Percentiles rank a stretch among this genome's conserved stretches.
phyloP scores from a whole-genome alignment of 2,888 invertebrate genomes.

The Stenolophus ochropezus region DNA sequence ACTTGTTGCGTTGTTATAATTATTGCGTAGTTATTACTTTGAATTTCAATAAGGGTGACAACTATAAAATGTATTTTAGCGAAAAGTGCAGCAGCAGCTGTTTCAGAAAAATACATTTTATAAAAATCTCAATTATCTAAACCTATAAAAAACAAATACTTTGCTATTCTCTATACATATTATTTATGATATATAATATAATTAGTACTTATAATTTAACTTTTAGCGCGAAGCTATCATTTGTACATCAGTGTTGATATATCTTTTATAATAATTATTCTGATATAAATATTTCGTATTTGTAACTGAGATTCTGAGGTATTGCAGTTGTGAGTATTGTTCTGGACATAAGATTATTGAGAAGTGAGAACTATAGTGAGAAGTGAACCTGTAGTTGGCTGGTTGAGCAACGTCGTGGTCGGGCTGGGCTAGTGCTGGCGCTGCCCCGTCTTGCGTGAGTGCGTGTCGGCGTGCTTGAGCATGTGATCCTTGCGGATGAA shows the following conservation, averaged over 20 bases:
- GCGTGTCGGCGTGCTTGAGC: slow-evolving; percentile 90
- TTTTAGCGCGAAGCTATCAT: slow-evolving; percentile 51
- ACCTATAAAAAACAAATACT: slow-evolving; percentile 57
- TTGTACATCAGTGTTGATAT: slow-evolving; percentile 60
- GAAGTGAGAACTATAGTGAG: slow-evolving; percentile 27
- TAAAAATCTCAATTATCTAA: slow-evolving; percentile 52
- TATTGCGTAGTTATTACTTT: slow-evolving; percentile 71
- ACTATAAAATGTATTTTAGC: slow-evolving; percentile 55
- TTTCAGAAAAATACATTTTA: slow-evolving; percentile 54
- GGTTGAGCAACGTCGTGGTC: slow-evolving; percentile 14
- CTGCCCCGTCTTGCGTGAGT: slow-evolving; percentile 77
- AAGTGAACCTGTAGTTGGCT: slow-evolving; percentile 35
- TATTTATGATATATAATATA: slow-evolving; percentile 58
- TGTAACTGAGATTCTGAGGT: slow-evolving; percentile 73
- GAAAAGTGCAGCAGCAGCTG: background rate
- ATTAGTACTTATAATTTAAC: slow-evolving; percentile 56
- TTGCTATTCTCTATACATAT: slow-evolving; percentile 58
- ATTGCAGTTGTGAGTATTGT: slow-evolving; percentile 73
- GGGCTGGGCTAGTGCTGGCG: slow-evolving; percentile 61
- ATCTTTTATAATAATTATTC: slow-evolving; percentile 65
- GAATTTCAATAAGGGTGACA: slow-evolving; percentile 61
- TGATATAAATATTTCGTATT: slow-evolving; percentile 70
- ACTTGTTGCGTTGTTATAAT: slow-evolving; percentile 71
- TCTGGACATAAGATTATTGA: slow-evolving; percentile 60
- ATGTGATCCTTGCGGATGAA: slow-evolving; percentile 94